Base-by-base conservation (phyloP, 2,888 invertebrate species). In the Watsonalla binaria region DNA sequence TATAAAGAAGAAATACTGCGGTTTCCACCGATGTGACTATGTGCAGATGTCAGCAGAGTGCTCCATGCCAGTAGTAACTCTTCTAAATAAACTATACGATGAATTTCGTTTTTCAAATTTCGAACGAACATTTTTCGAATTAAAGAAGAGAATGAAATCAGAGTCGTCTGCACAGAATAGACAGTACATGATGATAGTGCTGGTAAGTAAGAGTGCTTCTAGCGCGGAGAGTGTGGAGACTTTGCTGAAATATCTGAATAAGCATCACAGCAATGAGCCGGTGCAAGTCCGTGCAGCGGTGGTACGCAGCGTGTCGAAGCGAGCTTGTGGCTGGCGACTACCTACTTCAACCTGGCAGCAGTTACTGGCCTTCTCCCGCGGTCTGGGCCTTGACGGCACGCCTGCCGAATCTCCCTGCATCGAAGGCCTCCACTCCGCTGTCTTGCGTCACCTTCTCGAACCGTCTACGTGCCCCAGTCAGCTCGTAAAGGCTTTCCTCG, bases 151-250 rank as follows among this genome's bases (percentile, higher is more conserved):
- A n/a, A 59, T 87, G 45, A 53, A 58, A 15, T 66, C 72, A 0
- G 76, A 78, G 49, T 76, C 74, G 49, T 70, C 74, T 4, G 56
- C 70, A 0, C 72, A 84, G 46, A 78, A 76, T 15, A 67, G 87
- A 11, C 74, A 82, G 45, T 79, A 73, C 52, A 85, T 88, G 61
- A 68, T 87, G 54, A 63, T 86, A 2, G 85, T 87, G 5, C 68
- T 88, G 34, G 76, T 87, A 0, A 87, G 86, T 57, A 88, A 87
- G 56, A 82, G 70, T 33, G 86, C 84, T 5, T 80, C 82, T 0
- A 68, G 73, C 33, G 59, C 58, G 6, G 75, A 75, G 2, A 66
- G 72, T 46, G 61, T 85, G 1, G 68, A 72, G 5, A 63, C 70
- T 33, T 57, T 87, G 15, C 54, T 86, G 46, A 65, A 71, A 45